Percentiles rank a stretch among this genome's conserved stretches.
Conservation (phyloP, 2,113 vertebrate species). For the Plecturocebus donacophilus region DNA sequence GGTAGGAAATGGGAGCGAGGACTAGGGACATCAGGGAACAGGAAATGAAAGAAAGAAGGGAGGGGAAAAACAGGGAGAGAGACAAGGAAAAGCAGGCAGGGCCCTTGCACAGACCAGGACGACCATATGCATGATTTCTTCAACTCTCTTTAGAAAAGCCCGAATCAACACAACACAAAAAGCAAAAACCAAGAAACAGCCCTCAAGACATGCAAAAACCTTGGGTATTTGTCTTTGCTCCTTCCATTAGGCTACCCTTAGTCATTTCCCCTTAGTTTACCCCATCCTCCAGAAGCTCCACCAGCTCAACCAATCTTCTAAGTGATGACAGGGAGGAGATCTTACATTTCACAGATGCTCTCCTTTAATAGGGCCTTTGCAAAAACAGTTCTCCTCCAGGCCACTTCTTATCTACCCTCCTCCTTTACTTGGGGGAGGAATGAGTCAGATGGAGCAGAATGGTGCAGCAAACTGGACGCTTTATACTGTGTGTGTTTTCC, state of each 20-base stretch:
- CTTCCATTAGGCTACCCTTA: neutral
- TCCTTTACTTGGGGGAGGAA: neutral
- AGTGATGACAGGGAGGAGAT: neutral
- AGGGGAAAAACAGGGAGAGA: neutral
- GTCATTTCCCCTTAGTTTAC: neutral
- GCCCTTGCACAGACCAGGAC: neutral
- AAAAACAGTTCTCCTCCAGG: neutral
- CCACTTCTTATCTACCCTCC: neutral
- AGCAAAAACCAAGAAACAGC: neutral
- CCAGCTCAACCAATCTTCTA: neutral
- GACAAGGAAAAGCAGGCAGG: rapidly evolving
- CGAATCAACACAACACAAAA: neutral
- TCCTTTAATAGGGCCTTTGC: neutral
- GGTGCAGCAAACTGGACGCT: neutral
- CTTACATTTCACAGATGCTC: neutral
- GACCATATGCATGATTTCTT: neutral
- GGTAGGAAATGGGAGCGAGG: neutral
- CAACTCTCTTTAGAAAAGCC: neutral
- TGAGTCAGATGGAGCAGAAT: neutral
- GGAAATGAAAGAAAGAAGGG: neutral
- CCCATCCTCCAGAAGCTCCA: neutral
- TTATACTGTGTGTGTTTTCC: neutral
- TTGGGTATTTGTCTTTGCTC: neutral
- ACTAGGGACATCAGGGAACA: neutral
- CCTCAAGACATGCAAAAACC: neutral